Percentiles rank a stretch among this genome's conserved stretches.
Evolutionary conservation across 2,113 vertebrate species (phyloP).

Genomic region (Hypocryptadius cinnamomeus): DNA sequence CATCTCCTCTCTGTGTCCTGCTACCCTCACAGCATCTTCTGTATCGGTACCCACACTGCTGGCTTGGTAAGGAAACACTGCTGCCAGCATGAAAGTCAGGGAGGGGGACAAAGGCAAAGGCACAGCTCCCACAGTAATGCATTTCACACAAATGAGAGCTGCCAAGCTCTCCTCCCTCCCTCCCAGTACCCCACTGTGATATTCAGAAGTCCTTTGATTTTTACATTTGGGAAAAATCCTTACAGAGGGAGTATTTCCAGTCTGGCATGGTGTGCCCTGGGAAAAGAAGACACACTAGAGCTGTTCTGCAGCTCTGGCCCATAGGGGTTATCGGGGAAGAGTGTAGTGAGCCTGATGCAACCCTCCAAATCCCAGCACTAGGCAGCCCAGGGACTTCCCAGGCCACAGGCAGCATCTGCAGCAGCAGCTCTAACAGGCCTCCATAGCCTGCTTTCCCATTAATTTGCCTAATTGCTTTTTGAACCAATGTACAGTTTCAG

Average conservation of each 20-base stretch:
- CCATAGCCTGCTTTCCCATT: slow-evolving; percentile 1
- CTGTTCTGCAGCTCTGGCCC: neutral
- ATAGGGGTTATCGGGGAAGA: neutral
- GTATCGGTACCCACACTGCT: fast-evolving
- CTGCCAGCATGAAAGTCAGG: neutral
- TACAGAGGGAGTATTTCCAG: neutral
- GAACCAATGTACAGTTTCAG: neutral
- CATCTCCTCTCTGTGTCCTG: neutral
- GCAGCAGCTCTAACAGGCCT: neutral
- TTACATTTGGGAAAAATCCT: neutral
- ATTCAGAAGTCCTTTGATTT: neutral
- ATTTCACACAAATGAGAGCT: neutral
- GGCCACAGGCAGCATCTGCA: neutral
- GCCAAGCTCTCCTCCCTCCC: neutral
- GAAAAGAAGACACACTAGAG: neutral
- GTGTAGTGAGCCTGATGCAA: neutral
- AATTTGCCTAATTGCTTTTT: slow-evolving; percentile 47
- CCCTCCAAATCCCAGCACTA: neutral
- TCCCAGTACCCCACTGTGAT: neutral
- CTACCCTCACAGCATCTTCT: neutral
- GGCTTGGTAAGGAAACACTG: neutral
- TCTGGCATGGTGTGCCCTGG: fast-evolving
- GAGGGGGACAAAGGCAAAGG: neutral
- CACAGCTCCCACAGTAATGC: neutral
- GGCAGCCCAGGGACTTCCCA: neutral